A percentile compares a stretch with the other conserved stretches of the same genome.
phyloP scores from a whole-genome alignment of 2,888 invertebrate genomes.

The Nomada hirtipes region DNA sequence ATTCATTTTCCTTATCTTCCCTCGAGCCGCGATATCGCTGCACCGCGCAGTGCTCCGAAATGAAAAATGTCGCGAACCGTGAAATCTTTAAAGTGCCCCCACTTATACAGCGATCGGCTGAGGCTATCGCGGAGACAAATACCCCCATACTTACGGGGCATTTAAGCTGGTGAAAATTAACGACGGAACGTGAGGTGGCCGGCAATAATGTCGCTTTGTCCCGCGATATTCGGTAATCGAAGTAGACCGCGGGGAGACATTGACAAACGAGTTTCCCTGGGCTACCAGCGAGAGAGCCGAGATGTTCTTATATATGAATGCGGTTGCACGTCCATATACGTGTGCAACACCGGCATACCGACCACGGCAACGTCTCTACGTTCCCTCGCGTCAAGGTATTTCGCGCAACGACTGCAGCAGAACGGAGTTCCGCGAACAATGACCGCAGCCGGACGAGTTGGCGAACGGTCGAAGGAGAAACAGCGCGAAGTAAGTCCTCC shows the following conservation, averaged over 20 bases:
- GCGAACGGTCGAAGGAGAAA: conserved; percentile 24
- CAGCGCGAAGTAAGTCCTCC: conserved; percentile 19
- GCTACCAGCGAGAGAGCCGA: conserved; percentile 9
- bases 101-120: too few species aligned
- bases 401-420: conserved; percentile 41
- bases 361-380: conserved; percentile 43
- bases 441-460: conserved; percentile 38
- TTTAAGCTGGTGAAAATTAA: not conserved
- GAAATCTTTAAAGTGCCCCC: too few species aligned
- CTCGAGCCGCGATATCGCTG: too few species aligned
- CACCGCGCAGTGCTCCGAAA: not conserved
- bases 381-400: conserved; percentile 41
- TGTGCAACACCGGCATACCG: conserved; percentile 29
- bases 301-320: conserved; percentile 10
- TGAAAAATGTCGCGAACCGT: too few species aligned
- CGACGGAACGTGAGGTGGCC: not conserved
- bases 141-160: too few species aligned
- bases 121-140: too few species aligned
- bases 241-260: conserved; percentile 6
- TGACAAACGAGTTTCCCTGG: conserved; percentile 28
- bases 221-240: conserved; percentile 40
- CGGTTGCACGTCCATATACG: not conserved
- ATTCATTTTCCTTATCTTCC: too few species aligned
- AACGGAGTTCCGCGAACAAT: conserved; percentile 52
- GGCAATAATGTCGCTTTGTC: conserved; percentile 48